These are phyloP conservation scores for Aethes cnicana DNA, from an alignment of 2,888 invertebrate species.

Conservation along the genomic window DNA sequence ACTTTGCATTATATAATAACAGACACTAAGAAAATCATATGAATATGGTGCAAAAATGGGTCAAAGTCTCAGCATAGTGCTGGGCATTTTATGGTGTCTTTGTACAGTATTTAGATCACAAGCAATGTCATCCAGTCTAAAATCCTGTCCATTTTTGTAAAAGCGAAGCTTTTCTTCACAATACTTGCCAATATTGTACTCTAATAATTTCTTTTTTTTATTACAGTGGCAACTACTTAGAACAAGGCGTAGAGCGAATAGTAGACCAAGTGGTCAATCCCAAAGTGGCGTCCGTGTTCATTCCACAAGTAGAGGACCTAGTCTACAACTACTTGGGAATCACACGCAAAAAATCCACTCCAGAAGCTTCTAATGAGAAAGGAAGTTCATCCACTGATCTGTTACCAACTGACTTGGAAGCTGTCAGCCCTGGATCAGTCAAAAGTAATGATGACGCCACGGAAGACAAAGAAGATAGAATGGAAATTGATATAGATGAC, in stretches of 20 bases:
- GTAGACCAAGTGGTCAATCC: conserved; percentile 98
- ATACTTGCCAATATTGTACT: too few species aligned
- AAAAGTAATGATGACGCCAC: conserved; percentile 77
- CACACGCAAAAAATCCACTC: conserved; percentile 84
- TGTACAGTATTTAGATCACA: too few species aligned
- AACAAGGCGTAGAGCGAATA: conserved; percentile 95
- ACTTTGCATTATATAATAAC: too few species aligned
- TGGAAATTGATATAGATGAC: conserved; percentile 49
- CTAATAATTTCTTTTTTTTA: conserved; percentile 9
- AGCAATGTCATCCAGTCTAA: too few species aligned
- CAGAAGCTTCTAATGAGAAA: conserved; percentile 62
- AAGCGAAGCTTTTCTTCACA: too few species aligned
- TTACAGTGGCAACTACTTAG: conserved; percentile 91
- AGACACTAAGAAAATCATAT: too few species aligned
- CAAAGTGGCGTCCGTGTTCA: conserved; percentile 93
- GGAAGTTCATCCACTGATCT: conserved; percentile 78
- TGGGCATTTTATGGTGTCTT: too few species aligned
- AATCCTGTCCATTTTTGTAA: too few species aligned
- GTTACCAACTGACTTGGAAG: conserved; percentile 89
- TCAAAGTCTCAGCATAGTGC: too few species aligned
- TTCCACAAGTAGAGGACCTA: conserved; percentile 94
- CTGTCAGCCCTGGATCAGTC: conserved; percentile 91
- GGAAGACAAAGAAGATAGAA: conserved; percentile 34
- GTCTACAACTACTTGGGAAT: conserved; percentile 94
- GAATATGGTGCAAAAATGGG: too few species aligned